Percentiles rank a stretch among this genome's conserved stretches.
phyloP scores from a whole-genome alignment of 2,797 vertebrate genomes.

The Xenopus petersii region DNA sequence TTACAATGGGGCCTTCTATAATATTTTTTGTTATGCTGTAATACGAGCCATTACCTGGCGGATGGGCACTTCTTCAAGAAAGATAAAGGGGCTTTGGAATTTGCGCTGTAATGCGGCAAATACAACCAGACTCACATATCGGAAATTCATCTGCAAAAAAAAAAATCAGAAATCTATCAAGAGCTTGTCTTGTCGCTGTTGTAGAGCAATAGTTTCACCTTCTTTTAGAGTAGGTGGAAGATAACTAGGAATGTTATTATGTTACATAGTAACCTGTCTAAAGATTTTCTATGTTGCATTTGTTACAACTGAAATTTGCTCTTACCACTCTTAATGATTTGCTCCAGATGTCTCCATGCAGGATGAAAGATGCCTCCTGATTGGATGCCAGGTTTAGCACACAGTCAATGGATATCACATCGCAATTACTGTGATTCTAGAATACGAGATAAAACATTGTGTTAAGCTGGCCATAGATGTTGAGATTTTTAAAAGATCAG shows the following conservation, averaged over 20 bases:
- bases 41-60: conserved; percentile 78
- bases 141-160: conserved; percentile 84
- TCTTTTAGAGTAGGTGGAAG: no score
- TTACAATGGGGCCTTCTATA: no score
- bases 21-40: no score
- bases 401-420: conserved; percentile 81
- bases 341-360: conserved; percentile 78
- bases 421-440: conserved; percentile 87
- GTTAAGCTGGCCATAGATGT: no score
- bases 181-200: neutral
- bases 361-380: conserved; percentile 70
- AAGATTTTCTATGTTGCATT: no score
- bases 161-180: neutral
- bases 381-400: conserved; percentile 73
- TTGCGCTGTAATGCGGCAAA: conserved; percentile 76
- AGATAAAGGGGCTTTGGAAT: conserved; percentile 82
- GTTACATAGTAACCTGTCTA: no score
- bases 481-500: no score
- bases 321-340: conserved; percentile 84
- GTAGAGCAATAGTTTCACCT: no score
- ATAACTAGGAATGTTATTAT: no score
- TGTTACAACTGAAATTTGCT: neutral
- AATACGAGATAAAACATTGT: conserved; percentile 12
- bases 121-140: conserved; percentile 77
- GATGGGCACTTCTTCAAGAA: conserved; percentile 83